Base-by-base conservation (phyloP, 2,113 vertebrate genomes). In the Tupaia chinensis region DNA sequence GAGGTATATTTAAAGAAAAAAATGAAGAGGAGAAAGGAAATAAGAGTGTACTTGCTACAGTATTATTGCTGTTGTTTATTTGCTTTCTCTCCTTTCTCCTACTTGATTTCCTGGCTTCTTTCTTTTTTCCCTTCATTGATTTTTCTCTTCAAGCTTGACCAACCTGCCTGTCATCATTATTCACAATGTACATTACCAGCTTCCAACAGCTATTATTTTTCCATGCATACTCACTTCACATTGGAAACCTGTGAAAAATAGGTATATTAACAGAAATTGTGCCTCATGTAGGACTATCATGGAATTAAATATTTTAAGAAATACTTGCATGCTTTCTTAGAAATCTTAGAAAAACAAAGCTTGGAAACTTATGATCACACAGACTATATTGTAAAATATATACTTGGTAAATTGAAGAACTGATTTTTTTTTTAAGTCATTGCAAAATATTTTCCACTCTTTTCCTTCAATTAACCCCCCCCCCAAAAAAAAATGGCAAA, bases 121-220 rank as follows among this genome's bases (percentile, higher is more conserved):
- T 60, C 73, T 88, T 23, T 74, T 84, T 68, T 69, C 22, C 23
- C 23, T 78, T 70, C n/a, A 44, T 66, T 73, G 29, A 3, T 27
- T 72, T 92, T 95, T n/a, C 7, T 91, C 29, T 87, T 96, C 79
- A 78, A 27, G 22, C 34, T 73, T 96, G 29, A 93, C 54, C 73
- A 82, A 68, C 12, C 56, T 34, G 63, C 22, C 53, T 68, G 14
- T 77, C 29, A 66, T 63, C 58, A 70, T 87, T 61, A 91, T 72
- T 89, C 44, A 68, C 9, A 84, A 29, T 85, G 23, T 19, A 34
- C 60, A 25, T 76, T 65, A 73, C 9, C 84, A 87, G 29, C 9
- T 85, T 81, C 44, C 81, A 32, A 32, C 7, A 66, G 25, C 74
- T 91, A 78, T 74, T 91, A 72, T 79, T 86, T 86, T 91, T 81